Base-by-base conservation (phyloP, 2,888 invertebrate species). In the Parelbella ahira region DNA sequence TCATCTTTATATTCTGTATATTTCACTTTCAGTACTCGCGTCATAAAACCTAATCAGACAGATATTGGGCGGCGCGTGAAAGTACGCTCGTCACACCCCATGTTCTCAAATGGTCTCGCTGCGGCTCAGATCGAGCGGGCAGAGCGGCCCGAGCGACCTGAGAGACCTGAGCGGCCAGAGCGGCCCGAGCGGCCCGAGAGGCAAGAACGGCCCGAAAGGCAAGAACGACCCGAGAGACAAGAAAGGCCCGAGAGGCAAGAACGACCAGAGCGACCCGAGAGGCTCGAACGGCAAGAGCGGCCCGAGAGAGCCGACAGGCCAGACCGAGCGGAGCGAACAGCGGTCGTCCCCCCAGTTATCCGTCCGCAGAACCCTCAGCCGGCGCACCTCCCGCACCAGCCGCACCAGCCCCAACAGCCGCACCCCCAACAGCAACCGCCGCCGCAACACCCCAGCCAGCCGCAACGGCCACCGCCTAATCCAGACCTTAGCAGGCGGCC, bases 11-110 rank as follows among this genome's bases (percentile, higher is more conserved):
- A n/a, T 13, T 23, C 23, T 18, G 12, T n/a, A 23, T 15, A 3
- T 39, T 12, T 13, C 34, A 7, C 25, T 90, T 89, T 37, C 88
- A 96, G 97, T 89, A 95, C 97, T 65, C 93, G 96, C 76, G 97
- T 96, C 78, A 97, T 97, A 72, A 97, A 97, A 83, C 93, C 94
- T 58, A 95, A 94, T 83, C 94, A 94, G 72, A 94, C 93, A 62
- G 94, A 95, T 80, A 95, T 97, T 65, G 96, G 96, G 45, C 91
- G 95, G 56, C 94, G 94, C 75, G 94, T 96, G 55, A 96, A 96
- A 79, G 90, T 93, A 73, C 94, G 84, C 44, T 60, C 75, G 46
- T 65, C 78, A 48, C 79, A 84, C 63, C 76, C 81, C 45, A 60
- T 63, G 53, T 80, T 72, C 60, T 72, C 84, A 53, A 68, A 69